phyloP scores from a whole-genome alignment of 2,113 vertebrate genomes.

The Dicerorhinus sumatrensis region DNA sequence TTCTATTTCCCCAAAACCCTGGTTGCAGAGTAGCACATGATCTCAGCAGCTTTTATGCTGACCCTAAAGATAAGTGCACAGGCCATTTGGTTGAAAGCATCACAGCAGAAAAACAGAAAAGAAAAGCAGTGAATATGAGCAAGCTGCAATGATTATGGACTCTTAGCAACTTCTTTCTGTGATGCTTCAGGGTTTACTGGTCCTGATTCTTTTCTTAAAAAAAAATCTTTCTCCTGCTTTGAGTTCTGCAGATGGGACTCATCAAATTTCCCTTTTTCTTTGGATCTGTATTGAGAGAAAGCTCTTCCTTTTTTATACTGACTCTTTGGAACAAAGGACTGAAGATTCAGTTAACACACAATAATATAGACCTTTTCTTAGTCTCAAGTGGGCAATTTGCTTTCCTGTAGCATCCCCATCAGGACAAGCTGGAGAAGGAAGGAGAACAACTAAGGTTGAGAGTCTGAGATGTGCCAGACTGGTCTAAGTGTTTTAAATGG shows the following conservation, averaged over 20 bases:
- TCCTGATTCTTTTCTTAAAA: background rate
- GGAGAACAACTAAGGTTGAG: background rate
- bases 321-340: background rate
- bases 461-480: background rate
- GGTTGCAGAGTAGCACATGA: background rate
- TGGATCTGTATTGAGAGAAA: background rate
- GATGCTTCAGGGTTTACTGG: background rate
- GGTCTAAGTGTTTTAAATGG: background rate
- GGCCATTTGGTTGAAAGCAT: slow-evolving; percentile 9
- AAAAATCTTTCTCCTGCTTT: background rate
- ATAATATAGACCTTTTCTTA: background rate
- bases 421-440: background rate
- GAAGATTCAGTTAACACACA: background rate
- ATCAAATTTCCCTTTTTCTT: background rate
- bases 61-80: background rate
- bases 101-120: background rate
- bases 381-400: background rate
- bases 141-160: background rate
- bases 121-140: background rate
- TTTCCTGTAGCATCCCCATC: background rate
- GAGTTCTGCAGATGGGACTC: background rate
- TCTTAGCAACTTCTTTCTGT: background rate
- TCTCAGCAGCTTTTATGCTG: background rate
- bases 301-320: background rate
- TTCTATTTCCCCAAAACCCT: background rate